Conservation (phyloP, 2,113 vertebrate genomes). For the Leptodactylus fuscus region DNA sequence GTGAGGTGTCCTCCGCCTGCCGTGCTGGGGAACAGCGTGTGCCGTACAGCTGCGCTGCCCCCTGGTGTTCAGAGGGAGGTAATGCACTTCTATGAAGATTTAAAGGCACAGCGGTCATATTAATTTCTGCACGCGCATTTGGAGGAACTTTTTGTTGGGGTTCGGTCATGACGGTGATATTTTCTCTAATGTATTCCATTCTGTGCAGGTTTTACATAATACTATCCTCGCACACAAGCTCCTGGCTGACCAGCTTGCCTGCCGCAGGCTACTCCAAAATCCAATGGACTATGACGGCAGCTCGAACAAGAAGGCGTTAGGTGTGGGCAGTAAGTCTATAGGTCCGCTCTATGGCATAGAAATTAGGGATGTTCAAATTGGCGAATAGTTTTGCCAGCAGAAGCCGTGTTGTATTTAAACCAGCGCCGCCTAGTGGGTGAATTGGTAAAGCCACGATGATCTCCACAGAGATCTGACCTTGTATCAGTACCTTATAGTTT, state of each 20-base stretch:
- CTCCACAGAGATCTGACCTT: too few relatives aligned
- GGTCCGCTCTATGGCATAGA: neutral
- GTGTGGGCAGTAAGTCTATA: neutral
- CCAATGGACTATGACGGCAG: neutral
- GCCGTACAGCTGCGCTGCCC: constrained; percentile 44
- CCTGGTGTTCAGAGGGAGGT: constrained; percentile 60
- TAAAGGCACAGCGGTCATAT: neutral
- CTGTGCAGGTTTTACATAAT: constrained; percentile 60
- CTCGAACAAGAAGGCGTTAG: constrained; percentile 10
- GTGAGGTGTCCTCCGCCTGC: neutral
- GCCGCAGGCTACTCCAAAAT: neutral
- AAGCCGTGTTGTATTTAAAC: too few relatives aligned
- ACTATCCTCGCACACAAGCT: constrained; percentile 41
- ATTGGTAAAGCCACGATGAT: too few relatives aligned
- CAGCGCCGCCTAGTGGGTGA: too few relatives aligned
- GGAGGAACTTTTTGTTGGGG: too few relatives aligned
- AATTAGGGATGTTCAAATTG: too few relatives aligned
- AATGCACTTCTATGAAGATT: constrained; percentile 1
- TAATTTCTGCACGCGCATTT: too few relatives aligned
- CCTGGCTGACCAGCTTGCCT: constrained; percentile 15
- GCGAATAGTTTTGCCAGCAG: too few relatives aligned
- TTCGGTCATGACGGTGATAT: neutral
- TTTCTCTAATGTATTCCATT: too few relatives aligned
- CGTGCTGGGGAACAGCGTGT: constrained; percentile 52
- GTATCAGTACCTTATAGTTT: too few relatives aligned